phyloP scores from a whole-genome alignment of 2,797 vertebrate genomes.

The Chelon labrosus region DNA sequence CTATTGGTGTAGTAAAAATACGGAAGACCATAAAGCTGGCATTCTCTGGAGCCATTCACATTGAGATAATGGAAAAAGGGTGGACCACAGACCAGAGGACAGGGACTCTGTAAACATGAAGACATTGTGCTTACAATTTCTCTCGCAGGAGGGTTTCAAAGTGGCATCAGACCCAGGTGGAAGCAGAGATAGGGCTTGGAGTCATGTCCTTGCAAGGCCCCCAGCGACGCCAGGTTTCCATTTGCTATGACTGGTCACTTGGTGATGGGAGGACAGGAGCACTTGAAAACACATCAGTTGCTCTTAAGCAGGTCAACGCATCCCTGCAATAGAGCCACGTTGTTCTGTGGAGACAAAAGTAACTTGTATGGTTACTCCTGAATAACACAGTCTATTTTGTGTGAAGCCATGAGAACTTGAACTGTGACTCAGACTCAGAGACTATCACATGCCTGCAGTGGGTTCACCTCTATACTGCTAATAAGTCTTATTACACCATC shows the following conservation, averaged over 20 bases:
- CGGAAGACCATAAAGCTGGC: slow-evolving; percentile 55
- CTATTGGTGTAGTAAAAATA: slow-evolving; percentile 43
- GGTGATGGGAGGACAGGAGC: slow-evolving; percentile 76
- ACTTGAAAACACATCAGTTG: slow-evolving; percentile 78
- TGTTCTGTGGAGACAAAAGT: slow-evolving; percentile 88
- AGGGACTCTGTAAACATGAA: slow-evolving; percentile 78
- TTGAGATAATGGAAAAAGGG: slow-evolving; percentile 42
- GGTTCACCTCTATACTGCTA: too few species aligned
- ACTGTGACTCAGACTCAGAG: background rate
- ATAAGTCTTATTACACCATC: too few species aligned
- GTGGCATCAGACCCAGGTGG: slow-evolving; percentile 67
- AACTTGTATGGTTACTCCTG: background rate
- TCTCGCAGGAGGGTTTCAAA: slow-evolving; percentile 62
- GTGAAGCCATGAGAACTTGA: background rate
- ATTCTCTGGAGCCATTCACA: slow-evolving; percentile 50
- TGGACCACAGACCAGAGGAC: slow-evolving; percentile 51
- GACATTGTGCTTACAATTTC: slow-evolving; percentile 66
- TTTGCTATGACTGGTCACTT: slow-evolving; percentile 79
- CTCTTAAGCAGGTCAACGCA: slow-evolving; percentile 94
- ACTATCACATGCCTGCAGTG: background rate
- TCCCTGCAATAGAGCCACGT: slow-evolving; percentile 92
- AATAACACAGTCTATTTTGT: background rate
- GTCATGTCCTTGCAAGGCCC: slow-evolving; percentile 54
- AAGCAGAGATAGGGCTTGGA: slow-evolving; percentile 44
- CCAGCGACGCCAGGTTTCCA: slow-evolving; percentile 46